Percentiles rank a stretch among this genome's conserved stretches.
Conservation (phyloP, 2,797 vertebrate species). For the Paedocypris micromegethes region DNA sequence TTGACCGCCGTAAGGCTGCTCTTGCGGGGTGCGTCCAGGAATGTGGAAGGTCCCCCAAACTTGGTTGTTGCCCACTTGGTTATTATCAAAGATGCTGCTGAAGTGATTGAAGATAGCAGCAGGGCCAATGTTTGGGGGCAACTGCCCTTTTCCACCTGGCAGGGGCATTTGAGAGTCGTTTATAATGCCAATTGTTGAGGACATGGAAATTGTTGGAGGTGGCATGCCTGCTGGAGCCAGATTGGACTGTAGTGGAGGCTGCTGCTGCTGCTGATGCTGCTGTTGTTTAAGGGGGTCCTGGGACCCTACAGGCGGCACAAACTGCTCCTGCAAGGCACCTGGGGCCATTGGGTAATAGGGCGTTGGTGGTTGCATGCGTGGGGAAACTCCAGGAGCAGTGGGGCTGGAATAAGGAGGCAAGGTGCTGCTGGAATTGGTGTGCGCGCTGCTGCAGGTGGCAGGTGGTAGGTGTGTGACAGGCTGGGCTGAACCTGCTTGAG, state of each 20-base stretch:
- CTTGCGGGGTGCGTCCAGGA: conserved; percentile 81
- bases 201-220: conserved; percentile 75
- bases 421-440: conserved; percentile 83
- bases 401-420: conserved; percentile 89
- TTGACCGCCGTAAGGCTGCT: conserved; percentile 84
- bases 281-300: conserved; percentile 76
- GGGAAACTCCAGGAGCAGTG: conserved; percentile 82
- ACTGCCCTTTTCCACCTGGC: conserved; percentile 82
- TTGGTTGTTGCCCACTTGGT: conserved; percentile 89
- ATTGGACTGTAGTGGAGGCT: conserved; percentile 60
- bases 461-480: conserved; percentile 68
- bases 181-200: conserved; percentile 86
- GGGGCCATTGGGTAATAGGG: conserved; percentile 86
- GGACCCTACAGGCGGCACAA: conserved; percentile 80
- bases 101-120: conserved; percentile 93
- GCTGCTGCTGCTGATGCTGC: conserved; percentile 69
- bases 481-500: conserved; percentile 67
- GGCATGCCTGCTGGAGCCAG: conserved; percentile 61
- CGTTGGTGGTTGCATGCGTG: conserved; percentile 89
- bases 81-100: conserved; percentile 95
- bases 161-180: conserved; percentile 96
- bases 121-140: conserved; percentile 85
- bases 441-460: conserved; percentile 66
- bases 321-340: conserved; percentile 77
- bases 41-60: conserved; percentile 92